Evolutionary conservation across 2,888 invertebrate species (phyloP), one percentile per base, ranked within the genome.

Genomic region (Philaethria dido): DNA sequence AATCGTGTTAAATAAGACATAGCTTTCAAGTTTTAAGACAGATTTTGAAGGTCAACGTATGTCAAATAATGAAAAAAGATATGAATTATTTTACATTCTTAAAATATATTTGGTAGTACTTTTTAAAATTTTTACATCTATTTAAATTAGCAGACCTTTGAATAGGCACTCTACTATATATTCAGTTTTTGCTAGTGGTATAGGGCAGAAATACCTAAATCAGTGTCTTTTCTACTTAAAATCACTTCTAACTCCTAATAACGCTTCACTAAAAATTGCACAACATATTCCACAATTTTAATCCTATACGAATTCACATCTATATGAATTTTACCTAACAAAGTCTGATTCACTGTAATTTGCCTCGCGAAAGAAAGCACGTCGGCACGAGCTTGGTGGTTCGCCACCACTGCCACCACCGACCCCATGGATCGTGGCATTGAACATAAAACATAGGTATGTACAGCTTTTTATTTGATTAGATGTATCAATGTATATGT

Each of bases 301-400:
- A 2, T 44, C 16, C 16, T 44, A 16, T 16, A 22, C 29, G 44
- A n/a, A 67, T 11, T 25, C 13, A 36, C 3, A 29, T 55, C 48
- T 47, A 36, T 59, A 50, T 25, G 44, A 54, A 54, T 33, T 59
- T 55, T 66, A 11, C 52, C 52, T 33, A 8, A 20, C 9, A 47
- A 29, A 59, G 16, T 13, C 22, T 44, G 22, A 29, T 60, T 47
- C 60, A 20, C 60, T 9, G 20, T 29, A 60, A 47, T 60, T 47
- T 47, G 25, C 44, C 14, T 71, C 65, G 73, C 74, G 70, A 72
- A 73, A 71, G 70, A 72, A 73, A 71, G 69, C 85, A 85, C 89
- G 90, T 89, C 87, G 77, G 73, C 68, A 72, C 86, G 72, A 75
- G 78, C 77, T 75, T 86, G 85, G 84, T 89, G 87, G 88, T 89